Conservation (phyloP, 1,140 invertebrate genomes). For the Ganaspis sp. region DNA sequence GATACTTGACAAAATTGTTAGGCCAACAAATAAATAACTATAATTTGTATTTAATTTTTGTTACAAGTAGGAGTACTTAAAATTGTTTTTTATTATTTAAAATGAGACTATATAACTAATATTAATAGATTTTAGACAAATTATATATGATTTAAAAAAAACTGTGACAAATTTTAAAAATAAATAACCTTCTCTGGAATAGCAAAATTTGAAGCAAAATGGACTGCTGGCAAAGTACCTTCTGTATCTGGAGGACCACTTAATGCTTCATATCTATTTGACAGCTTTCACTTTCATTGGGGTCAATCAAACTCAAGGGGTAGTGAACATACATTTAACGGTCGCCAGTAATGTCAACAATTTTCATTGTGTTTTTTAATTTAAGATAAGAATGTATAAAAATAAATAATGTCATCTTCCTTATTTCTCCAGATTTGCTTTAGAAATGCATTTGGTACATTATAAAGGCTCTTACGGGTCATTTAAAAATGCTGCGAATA, state of each 20-base stretch:
- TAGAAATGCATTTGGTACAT: background rate
- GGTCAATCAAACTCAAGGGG: background rate
- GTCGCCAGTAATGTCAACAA: background rate
- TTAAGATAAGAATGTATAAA: background rate
- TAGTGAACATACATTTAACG: background rate
- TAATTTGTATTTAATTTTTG: no score
- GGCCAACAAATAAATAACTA: no score
- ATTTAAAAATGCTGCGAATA: background rate
- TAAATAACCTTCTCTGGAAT: no score
- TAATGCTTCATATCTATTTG: background rate
- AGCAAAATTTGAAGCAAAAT: no score
- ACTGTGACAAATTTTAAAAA: no score
- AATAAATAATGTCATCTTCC: no score
- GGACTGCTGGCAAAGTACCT: background rate
- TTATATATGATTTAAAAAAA: no score
- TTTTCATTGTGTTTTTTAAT: background rate
- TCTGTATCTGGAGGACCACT: background rate
- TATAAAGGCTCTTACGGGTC: background rate
- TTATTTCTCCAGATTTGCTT: background rate
- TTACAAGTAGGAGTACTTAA: no score
- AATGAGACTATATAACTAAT: no score
- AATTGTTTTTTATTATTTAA: no score
- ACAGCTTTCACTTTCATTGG: background rate
- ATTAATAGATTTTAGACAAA: no score
- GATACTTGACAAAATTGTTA: no score